These are phyloP conservation scores for Ditylenchus dipsaci DNA, from an alignment of 1,140 invertebrate species.

Conservation along the genomic window DNA sequence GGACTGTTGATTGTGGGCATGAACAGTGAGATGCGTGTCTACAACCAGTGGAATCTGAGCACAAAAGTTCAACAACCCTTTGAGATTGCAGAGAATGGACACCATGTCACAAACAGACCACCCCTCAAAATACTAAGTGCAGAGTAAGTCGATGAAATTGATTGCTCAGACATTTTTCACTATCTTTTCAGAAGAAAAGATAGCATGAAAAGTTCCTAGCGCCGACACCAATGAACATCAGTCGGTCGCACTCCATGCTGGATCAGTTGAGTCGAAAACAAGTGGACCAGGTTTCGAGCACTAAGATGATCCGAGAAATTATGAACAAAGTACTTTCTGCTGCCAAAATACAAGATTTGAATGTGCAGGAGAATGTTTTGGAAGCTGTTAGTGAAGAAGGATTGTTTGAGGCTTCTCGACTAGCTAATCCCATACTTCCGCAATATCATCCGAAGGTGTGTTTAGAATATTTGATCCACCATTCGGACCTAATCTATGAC, in stretches of 20 bases:
- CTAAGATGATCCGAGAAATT: constrained; percentile 42
- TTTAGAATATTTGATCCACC: background rate
- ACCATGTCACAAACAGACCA: background rate
- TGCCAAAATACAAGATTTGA: background rate
- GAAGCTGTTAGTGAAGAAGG: constrained; percentile 63
- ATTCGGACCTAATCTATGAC: too few relatives aligned
- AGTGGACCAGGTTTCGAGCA: constrained; percentile 11
- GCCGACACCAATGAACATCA: constrained; percentile 29
- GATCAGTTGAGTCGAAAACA: constrained; percentile 33
- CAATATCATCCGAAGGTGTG: constrained; percentile 88
- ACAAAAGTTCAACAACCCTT: background rate
- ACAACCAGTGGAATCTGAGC: constrained; percentile 79
- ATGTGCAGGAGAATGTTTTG: constrained; percentile 31
- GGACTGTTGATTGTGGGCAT: constrained; percentile 95
- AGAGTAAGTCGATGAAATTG: background rate
- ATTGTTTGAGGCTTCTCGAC: constrained; percentile 88
- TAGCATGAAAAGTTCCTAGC: background rate
- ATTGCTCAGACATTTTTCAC: background rate
- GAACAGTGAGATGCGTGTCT: constrained; percentile 99
- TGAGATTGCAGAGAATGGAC: background rate
- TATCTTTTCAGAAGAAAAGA: background rate
- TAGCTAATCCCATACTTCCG: constrained; percentile 91
- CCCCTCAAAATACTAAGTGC: background rate
- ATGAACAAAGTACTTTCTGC: constrained; percentile 31
- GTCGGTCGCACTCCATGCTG: constrained; percentile 50